phyloP scores from a whole-genome alignment of 2,888 invertebrate species.

The Chaitophorus viminalis region DNA sequence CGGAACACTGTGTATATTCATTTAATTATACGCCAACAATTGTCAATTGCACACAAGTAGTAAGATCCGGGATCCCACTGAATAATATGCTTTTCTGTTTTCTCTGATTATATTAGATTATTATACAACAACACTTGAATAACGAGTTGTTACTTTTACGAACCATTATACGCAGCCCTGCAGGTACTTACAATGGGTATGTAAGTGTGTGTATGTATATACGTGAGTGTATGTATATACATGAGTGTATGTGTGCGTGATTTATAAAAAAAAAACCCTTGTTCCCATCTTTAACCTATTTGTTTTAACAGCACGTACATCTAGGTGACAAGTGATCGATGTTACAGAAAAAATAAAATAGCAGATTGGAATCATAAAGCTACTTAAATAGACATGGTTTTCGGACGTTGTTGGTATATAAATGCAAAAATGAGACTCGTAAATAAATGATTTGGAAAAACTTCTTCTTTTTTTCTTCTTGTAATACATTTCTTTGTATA shows the following conservation, averaged over 20 bases:
- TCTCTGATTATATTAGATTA: no score
- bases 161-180: no score
- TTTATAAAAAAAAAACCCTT: not conserved
- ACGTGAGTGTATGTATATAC: no score
- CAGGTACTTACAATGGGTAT: no score
- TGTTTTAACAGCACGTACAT: not conserved
- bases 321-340: not conserved
- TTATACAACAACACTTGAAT: no score
- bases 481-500: not conserved
- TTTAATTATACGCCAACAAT: no score
- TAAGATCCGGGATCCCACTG: no score
- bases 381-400: not conserved
- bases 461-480: not conserved
- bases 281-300: not conserved
- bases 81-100: no score
- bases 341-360: not conserved
- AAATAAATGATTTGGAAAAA: constrained; percentile 10
- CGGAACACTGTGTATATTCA: no score
- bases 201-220: no score
- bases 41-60: no score
- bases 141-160: no score
- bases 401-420: not conserved
- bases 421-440: not conserved
- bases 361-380: not conserved
- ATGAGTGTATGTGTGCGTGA: not conserved